Conservation (phyloP, 2,113 vertebrate genomes). For the Hypocryptadius cinnamomeus region DNA sequence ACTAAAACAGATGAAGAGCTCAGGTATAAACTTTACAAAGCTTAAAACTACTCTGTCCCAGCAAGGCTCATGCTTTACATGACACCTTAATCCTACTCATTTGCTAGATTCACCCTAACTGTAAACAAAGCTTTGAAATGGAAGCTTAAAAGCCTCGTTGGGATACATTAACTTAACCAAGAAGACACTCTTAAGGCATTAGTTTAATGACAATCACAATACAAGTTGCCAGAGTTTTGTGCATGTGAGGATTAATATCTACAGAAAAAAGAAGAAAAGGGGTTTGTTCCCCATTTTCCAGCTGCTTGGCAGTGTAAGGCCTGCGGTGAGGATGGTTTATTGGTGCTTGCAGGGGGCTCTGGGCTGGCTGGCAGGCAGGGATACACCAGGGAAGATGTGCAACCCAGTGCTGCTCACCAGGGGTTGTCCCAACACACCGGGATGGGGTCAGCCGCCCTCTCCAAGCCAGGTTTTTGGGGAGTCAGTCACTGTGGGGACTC, state of each 20-base stretch:
- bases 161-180: conserved; percentile 62
- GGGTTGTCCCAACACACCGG: not conserved
- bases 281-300: not conserved
- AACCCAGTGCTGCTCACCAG: not conserved
- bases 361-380: not conserved
- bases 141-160: conserved; percentile 46
- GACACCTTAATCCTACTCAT: conserved; percentile 66
- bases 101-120: conserved; percentile 61
- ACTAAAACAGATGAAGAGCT: not conserved
- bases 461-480: rapidly evolving
- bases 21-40: conserved; percentile 32
- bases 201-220: conserved; percentile 40
- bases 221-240: not conserved
- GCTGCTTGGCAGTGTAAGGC: not conserved
- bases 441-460: rapidly evolving
- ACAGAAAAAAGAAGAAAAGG: not conserved
- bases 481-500: not conserved
- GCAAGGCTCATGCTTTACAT: conserved; percentile 44
- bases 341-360: not conserved
- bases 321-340: not conserved
- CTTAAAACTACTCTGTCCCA: conserved; percentile 41
- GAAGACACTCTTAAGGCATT: conserved; percentile 38
- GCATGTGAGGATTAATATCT: not conserved
- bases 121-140: conserved; percentile 64
- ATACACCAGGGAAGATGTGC: not conserved